These are phyloP conservation scores for Altica lythri DNA, from an alignment of 2,888 invertebrate genomes.

Conservation along the genomic window DNA sequence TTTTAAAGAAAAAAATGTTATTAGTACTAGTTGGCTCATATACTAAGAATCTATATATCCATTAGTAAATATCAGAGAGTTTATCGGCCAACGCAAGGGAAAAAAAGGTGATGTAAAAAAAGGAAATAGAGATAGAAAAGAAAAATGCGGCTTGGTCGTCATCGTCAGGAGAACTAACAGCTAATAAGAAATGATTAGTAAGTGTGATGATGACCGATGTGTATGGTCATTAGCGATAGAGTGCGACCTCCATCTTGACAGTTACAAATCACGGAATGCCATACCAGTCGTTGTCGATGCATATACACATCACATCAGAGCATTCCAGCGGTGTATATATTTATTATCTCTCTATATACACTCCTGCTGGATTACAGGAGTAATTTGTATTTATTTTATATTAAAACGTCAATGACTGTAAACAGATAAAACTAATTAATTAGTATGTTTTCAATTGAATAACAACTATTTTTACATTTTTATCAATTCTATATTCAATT, in stretches of 20 bases:
- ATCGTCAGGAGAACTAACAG: constrained; percentile 5
- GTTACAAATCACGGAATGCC: constrained; percentile 45
- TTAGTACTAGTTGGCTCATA: neutral
- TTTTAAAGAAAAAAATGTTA: too few relatives aligned
- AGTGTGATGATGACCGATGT: constrained; percentile 33
- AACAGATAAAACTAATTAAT: too few relatives aligned
- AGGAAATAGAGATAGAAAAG: constrained; percentile 5
- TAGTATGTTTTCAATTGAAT: too few relatives aligned
- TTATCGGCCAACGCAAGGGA: neutral
- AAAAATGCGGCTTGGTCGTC: constrained; percentile 13
- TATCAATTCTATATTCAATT: too few relatives aligned
- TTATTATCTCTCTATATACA: too few relatives aligned
- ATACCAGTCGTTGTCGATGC: constrained; percentile 36
- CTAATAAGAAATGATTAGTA: constrained; percentile 30
- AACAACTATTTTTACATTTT: too few relatives aligned
- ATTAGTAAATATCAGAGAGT: constrained; percentile 11
- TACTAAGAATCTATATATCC: neutral
- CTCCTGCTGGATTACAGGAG: too few relatives aligned
- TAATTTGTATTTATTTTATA: too few relatives aligned
- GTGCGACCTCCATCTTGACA: constrained; percentile 46
- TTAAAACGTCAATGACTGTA: too few relatives aligned
- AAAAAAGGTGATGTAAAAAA: constrained; percentile 1
- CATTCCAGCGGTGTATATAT: too few relatives aligned
- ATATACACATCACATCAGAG: neutral
- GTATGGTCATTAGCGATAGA: constrained; percentile 48